Conservation (phyloP, 2,113 vertebrate genomes). For the Poecilia latipinna region DNA sequence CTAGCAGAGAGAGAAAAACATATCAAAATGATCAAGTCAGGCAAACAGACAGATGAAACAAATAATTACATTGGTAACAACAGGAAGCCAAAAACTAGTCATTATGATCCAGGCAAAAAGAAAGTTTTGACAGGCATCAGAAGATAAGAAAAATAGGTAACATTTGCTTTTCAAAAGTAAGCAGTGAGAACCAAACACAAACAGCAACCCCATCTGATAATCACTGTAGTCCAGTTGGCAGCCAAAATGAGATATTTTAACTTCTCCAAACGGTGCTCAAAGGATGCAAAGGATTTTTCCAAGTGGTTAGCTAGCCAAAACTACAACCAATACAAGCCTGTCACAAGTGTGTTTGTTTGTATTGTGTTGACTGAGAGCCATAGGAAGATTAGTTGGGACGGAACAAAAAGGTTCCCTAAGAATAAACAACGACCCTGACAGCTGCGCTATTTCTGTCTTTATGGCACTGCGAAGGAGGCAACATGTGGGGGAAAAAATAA, state of each 20-base stretch:
- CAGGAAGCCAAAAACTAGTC: no score
- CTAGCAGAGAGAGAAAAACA: neutral
- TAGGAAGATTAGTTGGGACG: slow-evolving; percentile 56
- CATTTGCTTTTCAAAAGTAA: no score
- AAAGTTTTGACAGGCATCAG: neutral
- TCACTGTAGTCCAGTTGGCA: neutral
- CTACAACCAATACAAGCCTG: slow-evolving; percentile 20
- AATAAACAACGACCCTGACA: slow-evolving; percentile 50
- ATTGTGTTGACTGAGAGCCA: slow-evolving; percentile 41
- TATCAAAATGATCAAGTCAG: neutral
- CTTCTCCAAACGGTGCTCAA: neutral
- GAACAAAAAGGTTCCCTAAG: slow-evolving; percentile 56
- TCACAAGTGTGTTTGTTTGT: slow-evolving; percentile 41
- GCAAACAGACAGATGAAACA: neutral
- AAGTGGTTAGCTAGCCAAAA: slow-evolving; percentile 26
- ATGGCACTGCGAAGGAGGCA: slow-evolving; percentile 8
- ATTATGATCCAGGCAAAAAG: neutral
- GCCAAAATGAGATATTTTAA: neutral
- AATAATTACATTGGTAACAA: no score
- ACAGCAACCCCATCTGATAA: neutral
- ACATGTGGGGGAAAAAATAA: slow-evolving; percentile 11
- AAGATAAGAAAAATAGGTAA: neutral
- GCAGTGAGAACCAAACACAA: neutral
- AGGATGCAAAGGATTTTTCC: slow-evolving; percentile 35
- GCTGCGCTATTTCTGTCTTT: slow-evolving; percentile 23